phyloP scores from a whole-genome alignment of 23 tunicate genomes.

The Ciona savignyi region DNA sequence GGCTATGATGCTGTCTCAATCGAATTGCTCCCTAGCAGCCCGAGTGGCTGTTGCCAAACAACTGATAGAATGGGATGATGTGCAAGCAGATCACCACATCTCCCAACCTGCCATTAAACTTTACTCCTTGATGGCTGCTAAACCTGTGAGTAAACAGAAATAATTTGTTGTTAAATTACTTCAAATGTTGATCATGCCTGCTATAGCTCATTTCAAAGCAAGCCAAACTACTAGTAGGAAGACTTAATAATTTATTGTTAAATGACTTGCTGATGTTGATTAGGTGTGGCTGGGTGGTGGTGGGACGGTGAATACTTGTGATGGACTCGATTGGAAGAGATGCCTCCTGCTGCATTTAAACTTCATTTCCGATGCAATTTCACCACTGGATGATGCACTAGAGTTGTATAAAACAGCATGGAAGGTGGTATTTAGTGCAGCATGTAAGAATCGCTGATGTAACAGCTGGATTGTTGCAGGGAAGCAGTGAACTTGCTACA shows the following conservation, averaged over 20 bases:
- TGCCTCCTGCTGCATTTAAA: background rate
- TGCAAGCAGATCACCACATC: constrained; percentile 35
- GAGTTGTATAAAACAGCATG: background rate
- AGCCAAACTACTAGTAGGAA: no score
- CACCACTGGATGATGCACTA: background rate
- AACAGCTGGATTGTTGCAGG: constrained; percentile 29
- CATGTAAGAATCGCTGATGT: background rate
- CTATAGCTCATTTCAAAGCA: no score
- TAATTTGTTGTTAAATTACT: no score
- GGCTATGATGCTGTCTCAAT: constrained; percentile 36
- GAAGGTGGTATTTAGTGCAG: no score
- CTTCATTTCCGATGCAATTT: background rate
- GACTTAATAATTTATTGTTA: no score
- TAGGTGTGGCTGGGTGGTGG: background rate
- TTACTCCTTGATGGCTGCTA: constrained; percentile 53
- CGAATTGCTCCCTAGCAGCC: constrained; percentile 7
- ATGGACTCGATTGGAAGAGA: constrained; percentile 6
- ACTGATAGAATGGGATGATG: constrained; percentile 69
- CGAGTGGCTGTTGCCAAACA: constrained; percentile 20
- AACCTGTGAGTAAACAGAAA: constrained; percentile 71
- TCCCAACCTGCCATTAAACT: constrained; percentile 27
- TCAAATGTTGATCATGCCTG: no score
- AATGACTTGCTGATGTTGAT: no score
- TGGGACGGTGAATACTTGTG: background rate
- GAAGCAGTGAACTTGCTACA: constrained; percentile 25